Conservation (phyloP, 1,140 invertebrate species). For the Cherax quadricarinatus region DNA sequence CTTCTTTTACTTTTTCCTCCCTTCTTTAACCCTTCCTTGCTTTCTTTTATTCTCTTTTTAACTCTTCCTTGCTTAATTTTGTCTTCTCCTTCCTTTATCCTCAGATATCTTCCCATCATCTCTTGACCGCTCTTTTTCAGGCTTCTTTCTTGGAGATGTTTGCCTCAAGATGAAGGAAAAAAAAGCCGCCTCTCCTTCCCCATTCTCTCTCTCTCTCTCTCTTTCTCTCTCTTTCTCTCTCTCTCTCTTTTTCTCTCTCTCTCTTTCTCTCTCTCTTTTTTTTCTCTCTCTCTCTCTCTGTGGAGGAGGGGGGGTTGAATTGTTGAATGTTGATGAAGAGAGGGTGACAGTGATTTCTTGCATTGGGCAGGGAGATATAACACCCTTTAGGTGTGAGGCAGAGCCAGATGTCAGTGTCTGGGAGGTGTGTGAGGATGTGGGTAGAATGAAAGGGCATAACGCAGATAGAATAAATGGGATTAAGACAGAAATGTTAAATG, state of each 20-base stretch:
- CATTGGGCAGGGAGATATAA: too few species aligned
- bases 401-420: too few species aligned
- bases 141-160: neutral
- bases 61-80: neutral
- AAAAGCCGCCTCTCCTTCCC: neutral
- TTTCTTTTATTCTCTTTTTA: neutral
- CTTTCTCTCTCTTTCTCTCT: neutral
- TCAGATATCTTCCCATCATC: too few species aligned
- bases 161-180: neutral
- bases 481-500: too few species aligned
- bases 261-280: slow-evolving; percentile 21
- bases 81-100: neutral
- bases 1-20: neutral
- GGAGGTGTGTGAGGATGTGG: too few species aligned
- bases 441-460: too few species aligned
- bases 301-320: too few species aligned
- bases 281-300: slow-evolving; percentile 12
- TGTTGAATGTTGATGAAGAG: too few species aligned
- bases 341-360: too few species aligned
- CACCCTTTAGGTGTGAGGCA: too few species aligned
- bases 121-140: neutral
- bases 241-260: neutral
- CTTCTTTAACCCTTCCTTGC: neutral
- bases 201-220: slow-evolving; percentile 1
- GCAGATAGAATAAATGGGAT: too few species aligned